Base-by-base conservation (phyloP, 2,888 invertebrate species). In the Mythimna albipuncta region DNA sequence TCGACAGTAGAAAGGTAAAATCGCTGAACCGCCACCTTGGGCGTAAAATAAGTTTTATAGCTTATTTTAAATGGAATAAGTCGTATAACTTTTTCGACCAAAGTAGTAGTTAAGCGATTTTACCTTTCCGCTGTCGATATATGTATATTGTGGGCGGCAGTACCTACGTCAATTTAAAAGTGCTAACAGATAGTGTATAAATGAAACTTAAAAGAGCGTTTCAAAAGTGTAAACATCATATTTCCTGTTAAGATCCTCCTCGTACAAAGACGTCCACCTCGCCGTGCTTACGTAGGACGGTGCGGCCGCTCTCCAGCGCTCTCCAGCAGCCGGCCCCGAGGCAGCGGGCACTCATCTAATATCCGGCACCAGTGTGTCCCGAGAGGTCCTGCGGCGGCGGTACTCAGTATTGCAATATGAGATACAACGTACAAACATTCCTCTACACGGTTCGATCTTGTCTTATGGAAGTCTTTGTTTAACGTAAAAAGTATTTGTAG, bases 301-400 rank as follows among this genome's bases (percentile, higher is more conserved):
- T 21, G 19, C 5, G 26, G 44, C 21, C 9, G n/a, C 44, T 13
- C 44, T 4, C 44, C 4, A 0, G 44, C 44, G 19, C 19, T 52
- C 13, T 10, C 44, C n/a, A 19, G 41, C 50, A 13, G 21, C 38
- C 52, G 38, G 16, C 21, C 6, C 38, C 52, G 21, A 19, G 35
- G 26, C 26, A 0, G 71, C 2, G 75, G 79, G 62, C 78, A 62
- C 58, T 38, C 47, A 55, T 61, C 79, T 65, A 71, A 65, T 76
- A 63, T 76, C 61, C 79, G 44, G 26, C 66, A 52, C 65, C 35
- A 75, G 65, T n/a, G 44, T 16, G n/a, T 38, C 6, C 38, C 26
- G 38, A 54, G 16, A 44, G n/a, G 32, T 26, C 38, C 35, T 10
- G 21, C 35, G 26, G 21, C 35, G 26, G 26, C 65, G 26, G 44